Percentiles rank a stretch among this genome's conserved stretches.
These are phyloP conservation scores for Mormyrus iriodes DNA, from an alignment of 2,113 vertebrate genomes.

Conservation along the genomic window DNA sequence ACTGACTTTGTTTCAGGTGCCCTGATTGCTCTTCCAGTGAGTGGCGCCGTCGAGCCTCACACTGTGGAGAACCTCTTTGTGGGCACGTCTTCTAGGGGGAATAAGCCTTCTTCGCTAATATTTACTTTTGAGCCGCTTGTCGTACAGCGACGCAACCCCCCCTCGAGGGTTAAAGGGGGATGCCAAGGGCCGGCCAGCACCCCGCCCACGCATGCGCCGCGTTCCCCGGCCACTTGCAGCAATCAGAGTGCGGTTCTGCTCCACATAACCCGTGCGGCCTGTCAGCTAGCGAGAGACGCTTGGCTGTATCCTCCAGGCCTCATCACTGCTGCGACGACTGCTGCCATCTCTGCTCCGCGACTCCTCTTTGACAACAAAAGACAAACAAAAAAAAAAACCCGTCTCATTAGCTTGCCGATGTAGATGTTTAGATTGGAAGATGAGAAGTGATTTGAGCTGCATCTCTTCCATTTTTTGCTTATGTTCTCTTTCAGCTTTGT, in stretches of 20 bases:
- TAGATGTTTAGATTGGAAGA: background rate
- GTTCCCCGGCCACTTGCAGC: background rate
- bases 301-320: slow-evolving; percentile 37
- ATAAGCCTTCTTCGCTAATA: background rate
- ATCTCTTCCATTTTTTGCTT: background rate
- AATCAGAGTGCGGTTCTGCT: background rate
- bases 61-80: background rate
- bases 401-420: background rate
- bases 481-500: background rate
- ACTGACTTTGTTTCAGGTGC: slow-evolving; percentile 21
- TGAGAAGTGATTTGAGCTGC: background rate
- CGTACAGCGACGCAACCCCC: background rate
- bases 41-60: background rate
- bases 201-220: background rate
- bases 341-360: slow-evolving; percentile 67
- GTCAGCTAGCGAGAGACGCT: slow-evolving; percentile 42
- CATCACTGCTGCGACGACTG: slow-evolving; percentile 64
- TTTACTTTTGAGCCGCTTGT: background rate
- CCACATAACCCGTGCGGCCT: background rate
- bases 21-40: background rate
- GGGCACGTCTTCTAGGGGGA: background rate
- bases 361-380: slow-evolving; percentile 31
- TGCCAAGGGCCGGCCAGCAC: background rate
- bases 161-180: background rate
- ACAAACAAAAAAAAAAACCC: background rate